Percentiles rank a stretch among this genome's conserved stretches.
phyloP scores from a whole-genome alignment of 2,797 vertebrate genomes.

The Acrossocheilus wenchowensis region DNA sequence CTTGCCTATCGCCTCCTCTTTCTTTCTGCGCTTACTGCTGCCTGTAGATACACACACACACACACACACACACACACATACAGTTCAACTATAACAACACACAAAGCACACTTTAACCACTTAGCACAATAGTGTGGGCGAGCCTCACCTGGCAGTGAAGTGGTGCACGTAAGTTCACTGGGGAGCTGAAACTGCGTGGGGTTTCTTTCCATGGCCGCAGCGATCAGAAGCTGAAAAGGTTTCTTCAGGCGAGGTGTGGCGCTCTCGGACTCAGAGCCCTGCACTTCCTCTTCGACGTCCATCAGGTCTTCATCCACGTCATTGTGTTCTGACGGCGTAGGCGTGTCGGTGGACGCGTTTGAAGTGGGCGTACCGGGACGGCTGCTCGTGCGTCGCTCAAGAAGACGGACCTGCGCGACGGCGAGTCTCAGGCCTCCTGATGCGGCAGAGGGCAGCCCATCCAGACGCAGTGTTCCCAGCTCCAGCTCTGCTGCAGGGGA shows the following conservation, averaged over 20 bases:
- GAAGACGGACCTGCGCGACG: slow-evolving; percentile 89
- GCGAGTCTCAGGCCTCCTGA: slow-evolving; percentile 81
- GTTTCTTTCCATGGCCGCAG: slow-evolving; percentile 97
- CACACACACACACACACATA: not conserved
- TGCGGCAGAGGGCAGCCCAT: slow-evolving; percentile 69
- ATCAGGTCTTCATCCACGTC: slow-evolving; percentile 91
- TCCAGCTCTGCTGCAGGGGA: slow-evolving; percentile 91
- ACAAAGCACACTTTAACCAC: slow-evolving; percentile 1
- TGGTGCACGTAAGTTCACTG: slow-evolving; percentile 96
- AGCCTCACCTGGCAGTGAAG: slow-evolving; percentile 91
- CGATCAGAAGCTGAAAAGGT: slow-evolving; percentile 96
- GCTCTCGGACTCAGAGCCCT: slow-evolving; percentile 85
- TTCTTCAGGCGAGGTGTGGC: slow-evolving; percentile 83
- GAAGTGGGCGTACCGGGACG: slow-evolving; percentile 95
- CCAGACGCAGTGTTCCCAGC: slow-evolving; percentile 78
- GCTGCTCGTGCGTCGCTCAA: slow-evolving; percentile 93
- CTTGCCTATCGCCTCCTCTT: slow-evolving; percentile 93
- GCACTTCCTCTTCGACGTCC: slow-evolving; percentile 92
- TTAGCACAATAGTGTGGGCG: not conserved
- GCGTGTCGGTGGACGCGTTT: slow-evolving; percentile 91
- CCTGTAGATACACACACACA: slow-evolving; percentile 73
- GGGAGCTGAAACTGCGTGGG: slow-evolving; percentile 98
- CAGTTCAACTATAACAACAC: not conserved
- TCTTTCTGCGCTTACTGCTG: slow-evolving; percentile 95
- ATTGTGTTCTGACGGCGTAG: slow-evolving; percentile 93